Base-by-base conservation (phyloP, 2,888 invertebrate species). In the Eudasyphora cyanicolor region DNA sequence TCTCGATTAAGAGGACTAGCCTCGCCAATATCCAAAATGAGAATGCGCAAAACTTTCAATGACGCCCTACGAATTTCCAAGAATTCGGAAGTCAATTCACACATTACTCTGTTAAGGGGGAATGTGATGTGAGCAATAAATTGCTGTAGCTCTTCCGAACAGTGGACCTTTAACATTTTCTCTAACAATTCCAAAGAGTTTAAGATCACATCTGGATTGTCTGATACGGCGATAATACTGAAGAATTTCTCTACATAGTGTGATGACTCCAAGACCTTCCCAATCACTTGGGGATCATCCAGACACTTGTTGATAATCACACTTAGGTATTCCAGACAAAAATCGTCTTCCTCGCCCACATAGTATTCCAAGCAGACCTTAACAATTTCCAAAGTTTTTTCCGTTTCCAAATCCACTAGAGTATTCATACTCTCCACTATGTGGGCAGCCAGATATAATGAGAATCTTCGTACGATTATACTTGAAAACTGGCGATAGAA, bases 321-420 rank as follows among this genome's bases (percentile, higher is more conserved):
- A 0, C 89, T 87, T 29, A 90, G 57, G 45, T 91, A 90, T 71
- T 90, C 90, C 14, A 88, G 79, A 76, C 89, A 88, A 71, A 89
- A 89, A 12, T 89, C 89, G 76, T 90, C 90, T 8, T 35, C 60
- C 45, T 90, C 90, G 1, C 81, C 54, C 2, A 86, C 4, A 78
- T 89, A 91, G 24, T 71, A 89, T 0, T 38, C 71, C 17, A 87
- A 84, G n/a, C 85, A 76, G 8, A 87, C 51, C 0, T 86, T 84
- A 8, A 88, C 76, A 38, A 90, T 86, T n/a, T 85, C 64, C 1
- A 76, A 3, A 0, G 82, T 82, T 62, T 87, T 86, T 12, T 84
- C 79, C 0, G 82, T 57, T 1, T 88, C 87, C 27, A 88, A 84
- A 27, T 89, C 90, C 6, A 82, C 71, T 78, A 91, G 73, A 3